A percentile compares a stretch with the other conserved stretches of the same genome.
Conservation (phyloP, 1,140 invertebrate species). For the Bombyx mandarina region DNA sequence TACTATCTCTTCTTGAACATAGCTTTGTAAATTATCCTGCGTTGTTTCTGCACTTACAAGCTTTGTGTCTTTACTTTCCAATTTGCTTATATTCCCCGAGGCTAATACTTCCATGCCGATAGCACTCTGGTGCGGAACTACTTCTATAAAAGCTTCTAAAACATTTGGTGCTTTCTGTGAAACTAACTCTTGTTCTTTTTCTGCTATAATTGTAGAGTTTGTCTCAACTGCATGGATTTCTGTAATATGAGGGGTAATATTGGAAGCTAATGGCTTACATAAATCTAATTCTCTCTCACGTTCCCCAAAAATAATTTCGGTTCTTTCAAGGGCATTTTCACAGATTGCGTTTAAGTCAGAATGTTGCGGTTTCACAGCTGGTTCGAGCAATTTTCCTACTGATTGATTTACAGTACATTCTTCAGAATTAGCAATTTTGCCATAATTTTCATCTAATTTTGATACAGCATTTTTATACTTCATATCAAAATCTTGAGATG, state of each 20-base stretch:
- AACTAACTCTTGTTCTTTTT: slow-evolving; percentile 39
- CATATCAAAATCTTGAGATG: slow-evolving; percentile 17
- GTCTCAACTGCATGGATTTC: slow-evolving; percentile 41
- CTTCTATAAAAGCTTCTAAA: slow-evolving; percentile 26
- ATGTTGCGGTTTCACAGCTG: slow-evolving; percentile 19
- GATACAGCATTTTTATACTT: slow-evolving; percentile 27
- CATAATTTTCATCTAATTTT: slow-evolving; percentile 50
- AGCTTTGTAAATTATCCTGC: slow-evolving; percentile 26
- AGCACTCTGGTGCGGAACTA: slow-evolving; percentile 32
- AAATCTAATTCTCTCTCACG: slow-evolving; percentile 29
- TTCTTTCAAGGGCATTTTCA: slow-evolving; percentile 35
- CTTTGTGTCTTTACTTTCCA: slow-evolving; percentile 17
- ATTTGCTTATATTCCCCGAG: slow-evolving; percentile 20
- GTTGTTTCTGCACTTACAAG: slow-evolving; percentile 20
- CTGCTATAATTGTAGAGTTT: slow-evolving; percentile 30
- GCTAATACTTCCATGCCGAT: slow-evolving; percentile 41
- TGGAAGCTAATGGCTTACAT: slow-evolving; percentile 14
- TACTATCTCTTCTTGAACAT: slow-evolving; percentile 34
- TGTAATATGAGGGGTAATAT: slow-evolving; percentile 23
- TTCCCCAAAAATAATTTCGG: slow-evolving; percentile 45
- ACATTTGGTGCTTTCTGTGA: slow-evolving; percentile 11
- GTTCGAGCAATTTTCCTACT: slow-evolving; percentile 24
- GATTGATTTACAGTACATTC: slow-evolving; percentile 35
- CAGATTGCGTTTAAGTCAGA: slow-evolving; percentile 25
- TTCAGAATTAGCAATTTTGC: slow-evolving; percentile 44